Base-by-base conservation (phyloP, 2,797 vertebrate genomes). In the Eospalax fontanierii region DNA sequence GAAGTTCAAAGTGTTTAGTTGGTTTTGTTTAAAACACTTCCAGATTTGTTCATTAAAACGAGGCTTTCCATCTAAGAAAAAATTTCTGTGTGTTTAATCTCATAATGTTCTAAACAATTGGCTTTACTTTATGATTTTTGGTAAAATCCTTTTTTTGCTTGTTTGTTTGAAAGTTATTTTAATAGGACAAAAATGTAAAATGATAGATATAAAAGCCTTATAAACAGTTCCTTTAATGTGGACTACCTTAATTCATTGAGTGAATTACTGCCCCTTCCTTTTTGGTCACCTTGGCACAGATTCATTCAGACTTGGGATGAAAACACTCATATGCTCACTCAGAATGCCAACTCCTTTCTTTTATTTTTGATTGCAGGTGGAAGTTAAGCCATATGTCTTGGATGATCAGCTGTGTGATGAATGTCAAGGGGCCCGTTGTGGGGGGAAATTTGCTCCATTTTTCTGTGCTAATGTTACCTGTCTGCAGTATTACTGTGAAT, bases 401-500 rank as follows among this genome's bases (percentile, higher is more conserved):
- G 99, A 99, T 96, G 99, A 99, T 99, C 99, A 99, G 99, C 99
- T 99, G 98, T 99, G 99, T 96, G 99, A 99, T 91, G 99, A 99
- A 99, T 99, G 99, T 98, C 99, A 99, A 99, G 99, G 99, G 98
- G 99, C 99, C 95, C 99, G 99, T 97, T 99, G 99, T 18, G 99
- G 99, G 97, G 99, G 99, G 75, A 99, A 99, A 98, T 99, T 99
- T 91, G 99, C 99, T 95, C 99, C 99, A 79, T 99, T 99, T 98
- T 99, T 99, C 99, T 99, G 99, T 98, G 99, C 99, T 98, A 99
- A 99, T 46, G 99, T 99, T 74, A 99, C 99, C 98, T 99, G 99
- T 99, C 99, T 99, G 98, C 99, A 99, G 99, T 99, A 99, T 99
- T 99, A 99, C 99, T 99, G 99, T 98, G 99, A 99, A 99, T 99